These are phyloP conservation scores for Rhagonycha fulva DNA, from an alignment of 2,888 invertebrate species.

Conservation along the genomic window DNA sequence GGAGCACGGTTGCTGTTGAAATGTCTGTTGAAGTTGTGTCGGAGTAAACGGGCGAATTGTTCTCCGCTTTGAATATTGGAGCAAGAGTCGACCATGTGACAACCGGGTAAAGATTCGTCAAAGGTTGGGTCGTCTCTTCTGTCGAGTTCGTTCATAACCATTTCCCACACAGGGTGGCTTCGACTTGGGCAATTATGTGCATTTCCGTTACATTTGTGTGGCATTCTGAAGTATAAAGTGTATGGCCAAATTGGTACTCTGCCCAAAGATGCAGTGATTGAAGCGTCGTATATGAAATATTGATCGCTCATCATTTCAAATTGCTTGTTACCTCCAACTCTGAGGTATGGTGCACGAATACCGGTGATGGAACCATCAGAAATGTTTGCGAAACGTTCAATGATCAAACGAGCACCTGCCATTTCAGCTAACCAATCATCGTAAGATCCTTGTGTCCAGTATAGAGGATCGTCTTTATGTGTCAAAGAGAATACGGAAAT, in stretches of 20 bases:
- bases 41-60: conserved; percentile 85
- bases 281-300: conserved; percentile 92
- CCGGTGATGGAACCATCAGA: conserved; percentile 90
- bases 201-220: conserved; percentile 93
- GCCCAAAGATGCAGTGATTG: conserved; percentile 86
- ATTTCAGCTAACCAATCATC: conserved; percentile 94
- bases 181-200: conserved; percentile 90
- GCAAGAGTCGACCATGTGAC: conserved; percentile 93
- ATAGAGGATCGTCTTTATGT: conserved; percentile 89
- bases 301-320: conserved; percentile 98
- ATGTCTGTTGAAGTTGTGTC: conserved; percentile 94
- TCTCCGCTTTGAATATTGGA: conserved; percentile 91
- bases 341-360: conserved; percentile 83
- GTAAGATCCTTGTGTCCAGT: conserved; percentile 86
- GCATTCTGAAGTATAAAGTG: conserved; percentile 95
- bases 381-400: conserved; percentile 89
- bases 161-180: conserved; percentile 94
- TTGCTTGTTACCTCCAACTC: conserved; percentile 92
- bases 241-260: conserved; percentile 97
- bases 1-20: conserved; percentile 93
- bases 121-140: conserved; percentile 92
- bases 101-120: conserved; percentile 91
- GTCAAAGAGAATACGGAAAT: conserved; percentile 91
- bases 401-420: conserved; percentile 86
- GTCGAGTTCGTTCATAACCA: conserved; percentile 95